Conservation (phyloP, 2,797 vertebrate species). For the Artibeus jamaicensis region DNA sequence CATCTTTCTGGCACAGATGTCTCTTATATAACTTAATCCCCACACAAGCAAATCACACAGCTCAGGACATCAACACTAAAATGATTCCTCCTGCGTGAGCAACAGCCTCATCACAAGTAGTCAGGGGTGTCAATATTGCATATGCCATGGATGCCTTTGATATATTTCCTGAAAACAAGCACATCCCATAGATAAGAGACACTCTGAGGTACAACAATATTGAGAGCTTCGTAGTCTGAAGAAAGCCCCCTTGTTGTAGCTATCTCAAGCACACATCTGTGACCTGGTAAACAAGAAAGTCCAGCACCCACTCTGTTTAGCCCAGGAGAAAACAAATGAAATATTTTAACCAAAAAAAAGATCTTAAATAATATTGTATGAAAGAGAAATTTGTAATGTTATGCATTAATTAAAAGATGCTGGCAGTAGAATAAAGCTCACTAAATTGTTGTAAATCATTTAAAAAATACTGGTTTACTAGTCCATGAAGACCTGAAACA, state of each 20-base stretch:
- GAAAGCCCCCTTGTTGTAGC: neutral
- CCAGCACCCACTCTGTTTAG: constrained; percentile 6
- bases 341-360: constrained; percentile 25
- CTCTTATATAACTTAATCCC: constrained; percentile 74
- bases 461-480: constrained; percentile 50
- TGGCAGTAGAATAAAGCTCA: constrained; percentile 33
- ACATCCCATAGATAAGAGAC: constrained; percentile 9
- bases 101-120: neutral
- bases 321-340: neutral
- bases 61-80: constrained; percentile 54
- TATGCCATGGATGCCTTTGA: neutral
- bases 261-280: constrained; percentile 46
- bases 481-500: constrained; percentile 36
- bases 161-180: constrained; percentile 43
- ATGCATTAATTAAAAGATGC: constrained; percentile 49
- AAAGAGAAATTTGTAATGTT: constrained; percentile 39
- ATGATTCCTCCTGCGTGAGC: constrained; percentile 46
- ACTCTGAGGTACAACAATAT: neutral
- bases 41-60: constrained; percentile 62
- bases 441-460: constrained; percentile 44
- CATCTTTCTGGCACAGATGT: constrained; percentile 73
- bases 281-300: constrained; percentile 42
- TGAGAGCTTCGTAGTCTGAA: neutral
- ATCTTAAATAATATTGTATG: neutral
- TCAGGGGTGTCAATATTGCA: neutral